Evolutionary conservation across 2,888 invertebrate species (phyloP), one percentile per base, ranked within the genome.

Genomic region (Limnephilus rhombicus): DNA sequence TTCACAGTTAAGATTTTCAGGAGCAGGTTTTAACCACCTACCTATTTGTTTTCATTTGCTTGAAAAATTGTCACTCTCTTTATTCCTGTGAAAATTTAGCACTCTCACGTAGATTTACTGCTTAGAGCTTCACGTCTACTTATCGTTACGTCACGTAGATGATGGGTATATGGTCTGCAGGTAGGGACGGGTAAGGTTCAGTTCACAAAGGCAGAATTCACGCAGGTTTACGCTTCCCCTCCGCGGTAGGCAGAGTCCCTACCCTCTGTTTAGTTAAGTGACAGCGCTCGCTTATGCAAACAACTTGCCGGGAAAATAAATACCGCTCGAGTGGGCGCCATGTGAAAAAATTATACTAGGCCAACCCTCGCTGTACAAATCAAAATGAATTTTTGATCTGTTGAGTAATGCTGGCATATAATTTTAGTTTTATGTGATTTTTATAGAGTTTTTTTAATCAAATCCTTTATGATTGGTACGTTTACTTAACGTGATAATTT

Each of bases 261-360:
- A 45, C 86, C 86, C 86, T 83, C 86, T 29, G 49, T 49, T 45
- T 24, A 24, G 49, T 29, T 45, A 45, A 41, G 85, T 85, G 86
- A 45, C 45, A 86, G n/a, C 86, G 49, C 45, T 86, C 86, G 45
- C 86, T 86, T 49, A 86, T 86, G n/a, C 45, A 86, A 86, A 86
- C 49, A 86, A 86, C 45, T 86, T 86, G 29, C 68, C 49, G n/a
- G 13, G n/a, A 45, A n/a, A 86, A 18, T 45, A 86, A 41, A 29
- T 45, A 86, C 86, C 45, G 41, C n/a, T 31, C 24, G n/a, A 41
- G 45, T 68, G 68, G 68, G 9, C 68, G 9, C 68, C 68, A n/a
- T n/a, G 24, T 9, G 9, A 68, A 68, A 9, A 68, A 24, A 24
- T 24, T 68, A n/a, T 24, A 9, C 68, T 68, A 68, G 68, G 9